Evolutionary conservation across 64 coral and sea anemone genomes (phyloP).

Genomic region (Pachyseris speciosa): DNA sequence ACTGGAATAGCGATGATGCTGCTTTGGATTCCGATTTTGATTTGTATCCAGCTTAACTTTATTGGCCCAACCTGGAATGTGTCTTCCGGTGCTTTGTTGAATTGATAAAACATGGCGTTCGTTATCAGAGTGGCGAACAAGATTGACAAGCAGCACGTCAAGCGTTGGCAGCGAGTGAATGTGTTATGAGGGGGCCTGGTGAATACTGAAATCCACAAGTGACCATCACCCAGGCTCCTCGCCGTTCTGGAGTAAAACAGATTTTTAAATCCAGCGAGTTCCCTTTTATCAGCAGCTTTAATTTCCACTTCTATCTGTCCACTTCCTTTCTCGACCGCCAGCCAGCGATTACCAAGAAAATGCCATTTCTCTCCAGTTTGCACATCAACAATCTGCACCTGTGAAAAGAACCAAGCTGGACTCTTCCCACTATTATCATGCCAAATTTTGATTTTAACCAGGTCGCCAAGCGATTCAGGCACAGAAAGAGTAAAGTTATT

Average conservation of each 20-base stretch:
- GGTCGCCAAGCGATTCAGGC: conserved; percentile 44
- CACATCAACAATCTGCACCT: conserved; percentile 56
- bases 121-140: conserved; percentile 69
- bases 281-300: conserved; percentile 53
- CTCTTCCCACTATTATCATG: conserved; percentile 66
- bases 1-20: conserved; percentile 74
- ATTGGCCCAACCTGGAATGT: conserved; percentile 56
- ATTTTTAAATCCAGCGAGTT: conserved; percentile 72
- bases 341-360: conserved; percentile 69
- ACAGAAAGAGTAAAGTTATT: conserved; percentile 68
- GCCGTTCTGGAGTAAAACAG: conserved; percentile 73
- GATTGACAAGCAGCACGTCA: conserved; percentile 67
- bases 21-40: conserved; percentile 78
- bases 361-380: conserved; percentile 64
- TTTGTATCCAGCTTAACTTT: conserved; percentile 76
- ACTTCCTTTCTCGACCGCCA: conserved; percentile 65
- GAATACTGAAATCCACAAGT: conserved; percentile 70
- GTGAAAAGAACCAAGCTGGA: conserved; percentile 72
- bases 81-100: conserved; percentile 42
- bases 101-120: conserved; percentile 84
- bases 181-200: conserved; percentile 71
- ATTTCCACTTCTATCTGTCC: conserved; percentile 69
- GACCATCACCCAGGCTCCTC: conserved; percentile 56
- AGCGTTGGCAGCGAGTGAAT: conserved; percentile 70
- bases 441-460: conserved; percentile 73